Percentiles rank a stretch among this genome's conserved stretches.
These are phyloP conservation scores for Bryconaethiops microstoma DNA, from an alignment of 2,797 vertebrate species.

Conservation along the genomic window DNA sequence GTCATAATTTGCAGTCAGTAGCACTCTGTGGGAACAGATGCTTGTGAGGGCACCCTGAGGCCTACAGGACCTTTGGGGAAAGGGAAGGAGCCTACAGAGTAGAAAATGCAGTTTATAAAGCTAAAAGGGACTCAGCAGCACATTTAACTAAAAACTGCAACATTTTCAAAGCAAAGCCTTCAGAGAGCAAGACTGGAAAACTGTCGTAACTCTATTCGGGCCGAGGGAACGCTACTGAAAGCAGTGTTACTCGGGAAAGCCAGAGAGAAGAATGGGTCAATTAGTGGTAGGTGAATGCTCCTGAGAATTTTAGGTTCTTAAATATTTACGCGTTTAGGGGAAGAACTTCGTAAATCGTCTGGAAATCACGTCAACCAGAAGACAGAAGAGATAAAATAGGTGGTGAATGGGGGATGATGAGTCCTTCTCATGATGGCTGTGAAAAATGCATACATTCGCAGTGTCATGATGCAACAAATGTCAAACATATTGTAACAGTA, in stretches of 20 bases:
- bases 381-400: not conserved
- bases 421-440: constrained; percentile 16
- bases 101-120: not conserved
- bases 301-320: constrained; percentile 1
- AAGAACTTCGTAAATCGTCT: not conserved
- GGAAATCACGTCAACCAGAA: not conserved
- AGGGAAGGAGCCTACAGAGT: not conserved
- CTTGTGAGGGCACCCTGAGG: constrained; percentile 13
- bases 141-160: not conserved
- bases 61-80: constrained; percentile 34
- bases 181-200: not conserved
- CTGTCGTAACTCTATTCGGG: not conserved
- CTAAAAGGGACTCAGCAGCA: not conserved
- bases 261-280: not conserved
- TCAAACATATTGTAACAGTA: constrained; percentile 12
- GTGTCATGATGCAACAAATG: constrained; percentile 36
- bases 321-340: not conserved
- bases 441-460: constrained; percentile 24
- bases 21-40: constrained; percentile 25
- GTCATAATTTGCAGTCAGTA: constrained; percentile 1
- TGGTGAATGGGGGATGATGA: not conserved
- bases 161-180: not conserved
- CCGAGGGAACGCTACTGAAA: not conserved
- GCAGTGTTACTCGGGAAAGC: constrained; percentile 3
- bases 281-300: not conserved